phyloP scores from a whole-genome alignment of 2,888 invertebrate genomes.

The Harpalus rubripes region DNA sequence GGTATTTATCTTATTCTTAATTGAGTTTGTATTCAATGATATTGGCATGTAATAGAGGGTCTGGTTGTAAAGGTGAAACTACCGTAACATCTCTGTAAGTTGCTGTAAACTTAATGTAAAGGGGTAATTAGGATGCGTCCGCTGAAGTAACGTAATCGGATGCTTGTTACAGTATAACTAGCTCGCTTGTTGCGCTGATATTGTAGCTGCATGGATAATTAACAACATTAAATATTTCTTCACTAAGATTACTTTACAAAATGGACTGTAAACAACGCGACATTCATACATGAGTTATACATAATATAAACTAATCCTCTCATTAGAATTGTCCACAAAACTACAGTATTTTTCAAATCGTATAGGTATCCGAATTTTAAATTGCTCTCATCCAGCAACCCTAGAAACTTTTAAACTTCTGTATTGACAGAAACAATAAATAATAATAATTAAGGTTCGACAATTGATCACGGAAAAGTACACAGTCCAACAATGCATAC shows the following conservation, averaged over 20 bases:
- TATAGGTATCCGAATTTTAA: no score
- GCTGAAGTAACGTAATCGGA: conserved; percentile 37
- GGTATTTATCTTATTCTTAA: no score
- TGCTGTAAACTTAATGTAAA: conserved; percentile 12
- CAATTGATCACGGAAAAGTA: no score
- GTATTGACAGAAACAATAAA: no score
- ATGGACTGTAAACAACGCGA: not conserved
- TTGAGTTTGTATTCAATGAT: no score
- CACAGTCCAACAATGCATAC: no score
- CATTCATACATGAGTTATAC: not conserved
- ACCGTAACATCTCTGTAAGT: not conserved
- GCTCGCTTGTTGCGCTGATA: conserved; percentile 26
- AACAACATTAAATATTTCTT: conserved; percentile 44
- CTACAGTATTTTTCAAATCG: no score
- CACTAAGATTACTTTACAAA: not conserved
- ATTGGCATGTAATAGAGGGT: not conserved
- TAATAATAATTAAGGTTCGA: no score
- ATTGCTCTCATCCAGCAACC: no score
- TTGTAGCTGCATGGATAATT: conserved; percentile 38
- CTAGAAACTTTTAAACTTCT: no score
- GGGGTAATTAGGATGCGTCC: conserved; percentile 44
- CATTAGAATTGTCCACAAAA: no score
- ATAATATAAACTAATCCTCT: no score
- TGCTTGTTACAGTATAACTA: conserved; percentile 34
- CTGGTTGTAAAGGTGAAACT: not conserved